Base-by-base conservation (phyloP, 2,888 invertebrate genomes). In the Slavum lentiscoides region DNA sequence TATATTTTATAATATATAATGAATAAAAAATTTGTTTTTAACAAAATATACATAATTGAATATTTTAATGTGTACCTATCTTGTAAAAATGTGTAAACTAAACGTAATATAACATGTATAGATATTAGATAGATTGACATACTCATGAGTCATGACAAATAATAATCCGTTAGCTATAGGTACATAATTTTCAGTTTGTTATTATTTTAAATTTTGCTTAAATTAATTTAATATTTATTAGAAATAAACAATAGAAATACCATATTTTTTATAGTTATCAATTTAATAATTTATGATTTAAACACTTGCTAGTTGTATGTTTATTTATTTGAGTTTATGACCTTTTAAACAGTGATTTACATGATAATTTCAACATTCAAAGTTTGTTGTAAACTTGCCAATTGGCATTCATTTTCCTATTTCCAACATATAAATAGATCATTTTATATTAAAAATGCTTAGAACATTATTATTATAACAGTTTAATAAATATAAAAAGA, bases 371-470 rank as follows among this genome's bases (percentile, higher is more conserved):
- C 70, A 70, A 80, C 69, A 80, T 55, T 59, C 21, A 77, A 69
- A 59, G 37, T 70, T 62, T 64, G 15, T 70, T 80, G 77, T 80
- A 21, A 62, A 69, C 53, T 70, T 80, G 77, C 77, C 77, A 80
- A 80, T 80, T 80, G 77, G 77, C 77, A 80, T 62, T 59, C 76
- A 62, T 69, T 62, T 62, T 80, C 64, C 2, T 69, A 70, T 72
- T 55, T 64, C 70, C 19, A 64, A 70, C 53, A 70, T 72, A 80
- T 80, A 80, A 80, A 80, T 80, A 80, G 77, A 70, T 15, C 62
- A 70, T 80, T 70, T 70, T 39, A 30, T 64, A n/a, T 70, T 53
- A 80, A 70, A 70, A 53, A 37, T 69, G 23, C n/a, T 49, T 59
- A 69, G 9, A 17, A 77, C 68, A 77, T 77, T 61, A 77, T 77